Conservation (phyloP, 2,888 invertebrate species). For the Ecdyonurus torrentis region DNA sequence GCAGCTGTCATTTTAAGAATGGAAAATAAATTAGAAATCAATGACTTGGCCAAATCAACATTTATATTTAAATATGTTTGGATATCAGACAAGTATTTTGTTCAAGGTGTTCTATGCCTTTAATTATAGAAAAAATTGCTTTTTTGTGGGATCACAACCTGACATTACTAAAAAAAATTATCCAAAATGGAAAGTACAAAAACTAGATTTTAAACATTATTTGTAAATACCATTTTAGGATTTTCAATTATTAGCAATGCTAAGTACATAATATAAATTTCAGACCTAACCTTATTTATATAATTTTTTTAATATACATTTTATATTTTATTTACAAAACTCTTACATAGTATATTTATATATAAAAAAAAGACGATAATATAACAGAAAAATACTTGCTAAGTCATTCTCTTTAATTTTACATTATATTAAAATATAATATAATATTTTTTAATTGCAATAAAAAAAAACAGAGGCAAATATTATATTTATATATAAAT, state of each 20-base stretch:
- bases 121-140: neutral
- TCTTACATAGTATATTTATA: too few relatives aligned
- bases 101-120: too few relatives aligned
- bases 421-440: neutral
- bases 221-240: neutral
- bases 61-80: too few relatives aligned
- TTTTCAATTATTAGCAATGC: neutral
- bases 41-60: too few relatives aligned
- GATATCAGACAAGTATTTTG: too few relatives aligned
- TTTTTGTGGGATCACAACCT: neutral
- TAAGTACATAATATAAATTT: neutral
- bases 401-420: neutral
- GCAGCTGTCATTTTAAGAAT: too few relatives aligned
- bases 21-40: too few relatives aligned
- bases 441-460: neutral
- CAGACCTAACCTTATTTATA: neutral
- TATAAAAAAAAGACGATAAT: neutral
- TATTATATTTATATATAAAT: neutral
- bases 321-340: too few relatives aligned
- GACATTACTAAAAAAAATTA: neutral
- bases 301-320: neutral
- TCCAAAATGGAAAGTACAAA: neutral
- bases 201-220: neutral
- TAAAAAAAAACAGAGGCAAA: neutral
- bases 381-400: neutral